Base-by-base conservation (phyloP, 2,113 vertebrate species). In the Alethe castanea region DNA sequence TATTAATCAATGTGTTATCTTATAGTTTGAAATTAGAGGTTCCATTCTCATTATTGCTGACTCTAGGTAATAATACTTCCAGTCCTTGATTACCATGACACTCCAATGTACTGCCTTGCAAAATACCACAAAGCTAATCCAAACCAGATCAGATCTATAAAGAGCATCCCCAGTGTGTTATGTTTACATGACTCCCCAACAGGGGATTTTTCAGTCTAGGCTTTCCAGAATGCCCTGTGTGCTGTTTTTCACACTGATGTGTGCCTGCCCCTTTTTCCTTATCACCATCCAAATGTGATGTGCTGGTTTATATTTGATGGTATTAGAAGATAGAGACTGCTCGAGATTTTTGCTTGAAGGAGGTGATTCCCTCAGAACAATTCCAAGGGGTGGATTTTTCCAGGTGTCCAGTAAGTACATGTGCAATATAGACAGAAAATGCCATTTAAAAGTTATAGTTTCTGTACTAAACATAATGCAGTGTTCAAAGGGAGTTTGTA, bases 1-100 rank as follows among this genome's bases (percentile, higher is more conserved):
- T 97, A 97, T 98, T 98, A 97, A 98, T 98, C 98, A 97, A 44
- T 73, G 92, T 94, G 91, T 91, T 98, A 97, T 97, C 95, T 97
- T 97, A 95, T 95, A 93, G 96, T 96, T 96, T 97, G 86, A 98
- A 97, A 97, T 98, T 97, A 97, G 97, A 97, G 94, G 81, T 92
- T 95, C 91, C 45, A 8, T 97, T 97, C 96, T 96, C 93, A 92
- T 97, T 97, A 96, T 95, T 97, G 96, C 95, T 97, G 95, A 97
- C 79, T 97, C 74, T 73, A 88, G 81, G 65, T 97, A 97, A 95
- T 97, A 79, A 96, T 95, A 65, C 52, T 95, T 95, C 70, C 79
- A 93, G 50, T 76, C 80, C 96, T 92, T 96, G 96, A 97, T 97
- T 96, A 77, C 92, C 65, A 65, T 94, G 86, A 77, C 94, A 78